phyloP scores from a whole-genome alignment of 2,113 vertebrate species.

The Catharus fuscescens region DNA sequence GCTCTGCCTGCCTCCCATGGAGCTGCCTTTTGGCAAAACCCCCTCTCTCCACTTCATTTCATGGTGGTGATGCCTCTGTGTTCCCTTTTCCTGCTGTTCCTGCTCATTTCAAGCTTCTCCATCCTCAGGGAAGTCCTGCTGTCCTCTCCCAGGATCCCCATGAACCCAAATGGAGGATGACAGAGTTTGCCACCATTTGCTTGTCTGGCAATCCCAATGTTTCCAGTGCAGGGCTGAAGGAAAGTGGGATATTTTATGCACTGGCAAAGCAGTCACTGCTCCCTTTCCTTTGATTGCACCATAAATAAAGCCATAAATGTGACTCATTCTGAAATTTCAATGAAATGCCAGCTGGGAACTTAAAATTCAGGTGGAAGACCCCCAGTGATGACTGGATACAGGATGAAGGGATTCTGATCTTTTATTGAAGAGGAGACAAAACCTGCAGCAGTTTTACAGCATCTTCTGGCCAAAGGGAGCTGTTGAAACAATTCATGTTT shows the following conservation, averaged over 20 bases:
- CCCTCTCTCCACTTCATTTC: not conserved
- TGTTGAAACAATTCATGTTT: not conserved
- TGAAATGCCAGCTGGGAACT: not conserved
- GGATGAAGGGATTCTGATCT: not conserved
- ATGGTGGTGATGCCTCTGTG: not conserved
- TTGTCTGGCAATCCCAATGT: slow-evolving; percentile 31
- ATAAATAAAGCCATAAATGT: slow-evolving; percentile 72
- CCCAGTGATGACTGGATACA: not conserved
- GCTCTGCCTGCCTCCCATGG: not conserved
- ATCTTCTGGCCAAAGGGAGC: not conserved
- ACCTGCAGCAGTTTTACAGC: not conserved
- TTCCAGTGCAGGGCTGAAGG: slow-evolving; percentile 62
- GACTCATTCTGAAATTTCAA: slow-evolving; percentile 27
- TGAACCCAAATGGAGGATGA: not conserved
- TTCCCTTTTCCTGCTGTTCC: not conserved
- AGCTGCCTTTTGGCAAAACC: not conserved
- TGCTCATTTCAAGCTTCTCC: not conserved
- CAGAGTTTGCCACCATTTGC: not conserved
- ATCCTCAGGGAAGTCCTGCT: not conserved
- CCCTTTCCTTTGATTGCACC: slow-evolving; percentile 72
- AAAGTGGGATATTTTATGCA: slow-evolving; percentile 44
- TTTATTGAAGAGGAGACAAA: not conserved
- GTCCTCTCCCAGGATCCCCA: not conserved
- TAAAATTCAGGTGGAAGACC: slow-evolving; percentile 12
- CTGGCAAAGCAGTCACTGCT: slow-evolving; percentile 67